These are phyloP conservation scores for Thalassoma bifasciatum DNA, from an alignment of 2,113 vertebrate species.

Conservation along the genomic window DNA sequence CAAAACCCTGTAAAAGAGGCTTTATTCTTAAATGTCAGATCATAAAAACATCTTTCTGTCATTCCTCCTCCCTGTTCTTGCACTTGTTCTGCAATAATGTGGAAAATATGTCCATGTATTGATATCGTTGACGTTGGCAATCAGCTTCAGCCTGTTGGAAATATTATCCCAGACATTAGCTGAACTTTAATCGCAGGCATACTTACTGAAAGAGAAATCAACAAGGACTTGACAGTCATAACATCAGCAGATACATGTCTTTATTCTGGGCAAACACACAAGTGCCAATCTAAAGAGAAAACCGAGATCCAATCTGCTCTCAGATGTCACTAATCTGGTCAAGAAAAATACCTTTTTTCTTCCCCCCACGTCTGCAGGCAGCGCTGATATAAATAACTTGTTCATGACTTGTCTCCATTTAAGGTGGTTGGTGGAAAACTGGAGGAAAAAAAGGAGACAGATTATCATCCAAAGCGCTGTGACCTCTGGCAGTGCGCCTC, in stretches of 20 bases:
- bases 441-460: conserved; percentile 30
- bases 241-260: not conserved
- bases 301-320: conserved; percentile 28
- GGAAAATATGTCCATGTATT: not conserved
- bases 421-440: conserved; percentile 70
- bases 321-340: conserved; percentile 47
- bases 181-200: too few relatives aligned
- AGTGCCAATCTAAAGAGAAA: not conserved
- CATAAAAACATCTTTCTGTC: not conserved
- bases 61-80: too few relatives aligned
- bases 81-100: not conserved
- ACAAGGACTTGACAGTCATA: not conserved
- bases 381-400: conserved; percentile 71
- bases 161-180: not conserved
- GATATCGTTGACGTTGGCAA: not conserved
- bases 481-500: conserved; percentile 65
- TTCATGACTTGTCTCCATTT: conserved; percentile 66
- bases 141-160: not conserved
- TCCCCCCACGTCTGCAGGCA: not conserved
- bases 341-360: not conserved
- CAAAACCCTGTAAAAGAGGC: too few relatives aligned
- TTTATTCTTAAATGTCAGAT: too few relatives aligned
- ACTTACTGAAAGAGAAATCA: not conserved
- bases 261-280: conserved; percentile 6
- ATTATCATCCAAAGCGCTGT: conserved; percentile 67